Evolutionary conservation across 2,113 vertebrate species (phyloP).

Genomic region (Balaenoptera acutorostrata): DNA sequence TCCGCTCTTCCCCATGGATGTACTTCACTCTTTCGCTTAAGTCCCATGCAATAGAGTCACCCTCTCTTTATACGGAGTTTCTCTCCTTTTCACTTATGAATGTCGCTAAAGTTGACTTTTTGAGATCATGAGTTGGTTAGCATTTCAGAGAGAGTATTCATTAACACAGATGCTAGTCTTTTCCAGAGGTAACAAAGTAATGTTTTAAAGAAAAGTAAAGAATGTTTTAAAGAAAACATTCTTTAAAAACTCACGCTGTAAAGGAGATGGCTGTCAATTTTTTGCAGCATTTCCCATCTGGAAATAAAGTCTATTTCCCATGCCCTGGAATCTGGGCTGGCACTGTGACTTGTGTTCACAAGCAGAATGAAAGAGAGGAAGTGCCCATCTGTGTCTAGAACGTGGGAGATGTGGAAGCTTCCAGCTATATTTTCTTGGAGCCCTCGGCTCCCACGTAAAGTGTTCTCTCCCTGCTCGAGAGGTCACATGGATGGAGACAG

Average conservation of each 20-base stretch:
- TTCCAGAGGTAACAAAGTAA: background rate
- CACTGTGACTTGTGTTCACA: background rate
- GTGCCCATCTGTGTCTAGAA: background rate
- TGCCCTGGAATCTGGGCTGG: background rate
- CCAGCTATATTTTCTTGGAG: background rate
- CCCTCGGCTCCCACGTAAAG: no score
- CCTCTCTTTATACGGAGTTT: background rate
- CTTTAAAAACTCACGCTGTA: background rate
- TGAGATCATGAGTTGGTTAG: background rate
- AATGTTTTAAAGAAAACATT: no score
- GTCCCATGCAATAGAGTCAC: background rate
- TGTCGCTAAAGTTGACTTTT: background rate
- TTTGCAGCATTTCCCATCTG: background rate
- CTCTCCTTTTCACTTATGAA: background rate
- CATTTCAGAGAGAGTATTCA: background rate
- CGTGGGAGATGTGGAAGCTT: background rate
- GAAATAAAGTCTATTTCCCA: background rate
- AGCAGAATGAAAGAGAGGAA: background rate
- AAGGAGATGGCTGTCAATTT: background rate
- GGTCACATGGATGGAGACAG: fast-evolving
- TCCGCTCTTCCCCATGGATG: background rate
- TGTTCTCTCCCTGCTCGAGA: background rate
- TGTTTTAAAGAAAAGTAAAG: no score
- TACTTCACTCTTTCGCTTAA: background rate
- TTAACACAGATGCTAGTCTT: background rate